Evolutionary conservation across 2,113 vertebrate species (phyloP).

Genomic region (Lophotis ruficrista): DNA sequence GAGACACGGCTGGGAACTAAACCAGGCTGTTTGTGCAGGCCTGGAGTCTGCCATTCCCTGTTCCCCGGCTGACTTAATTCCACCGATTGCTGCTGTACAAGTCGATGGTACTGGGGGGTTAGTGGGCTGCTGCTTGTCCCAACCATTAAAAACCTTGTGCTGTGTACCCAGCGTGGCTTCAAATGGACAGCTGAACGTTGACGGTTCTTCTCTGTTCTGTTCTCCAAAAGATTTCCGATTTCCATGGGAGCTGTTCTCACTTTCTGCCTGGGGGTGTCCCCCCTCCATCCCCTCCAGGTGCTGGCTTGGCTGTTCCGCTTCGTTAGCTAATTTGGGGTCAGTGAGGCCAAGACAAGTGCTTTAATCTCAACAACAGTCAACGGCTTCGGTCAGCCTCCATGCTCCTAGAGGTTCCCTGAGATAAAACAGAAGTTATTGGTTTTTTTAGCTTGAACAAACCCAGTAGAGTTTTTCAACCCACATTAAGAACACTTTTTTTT

Average conservation of each 20-base stretch:
- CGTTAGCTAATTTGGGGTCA: not conserved
- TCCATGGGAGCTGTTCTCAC: not conserved
- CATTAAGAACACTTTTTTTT: not conserved
- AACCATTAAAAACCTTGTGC: not conserved
- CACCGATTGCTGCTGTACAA: not conserved
- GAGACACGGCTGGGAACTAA: not conserved
- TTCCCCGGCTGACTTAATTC: not conserved
- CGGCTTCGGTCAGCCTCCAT: not conserved
- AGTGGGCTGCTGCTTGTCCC: not conserved
- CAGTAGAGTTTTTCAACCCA: not conserved
- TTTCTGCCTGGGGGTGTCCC: not conserved
- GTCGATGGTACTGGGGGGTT: not conserved
- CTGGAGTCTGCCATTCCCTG: not conserved
- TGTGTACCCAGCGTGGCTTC: not conserved
- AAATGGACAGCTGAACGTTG: accelerated
- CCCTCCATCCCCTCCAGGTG: not conserved
- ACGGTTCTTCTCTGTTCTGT: accelerated
- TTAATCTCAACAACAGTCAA: not conserved
- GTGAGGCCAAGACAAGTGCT: not conserved
- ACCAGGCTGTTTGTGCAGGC: too few relatives aligned
- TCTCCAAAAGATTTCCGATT: not conserved
- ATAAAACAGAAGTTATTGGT: not conserved
- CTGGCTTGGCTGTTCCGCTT: not conserved
- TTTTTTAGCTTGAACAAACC: not conserved
- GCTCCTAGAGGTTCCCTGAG: not conserved